Base-by-base conservation (phyloP, 92 coral and sea anemone genomes). In the Epizoanthus fatuus region DNA sequence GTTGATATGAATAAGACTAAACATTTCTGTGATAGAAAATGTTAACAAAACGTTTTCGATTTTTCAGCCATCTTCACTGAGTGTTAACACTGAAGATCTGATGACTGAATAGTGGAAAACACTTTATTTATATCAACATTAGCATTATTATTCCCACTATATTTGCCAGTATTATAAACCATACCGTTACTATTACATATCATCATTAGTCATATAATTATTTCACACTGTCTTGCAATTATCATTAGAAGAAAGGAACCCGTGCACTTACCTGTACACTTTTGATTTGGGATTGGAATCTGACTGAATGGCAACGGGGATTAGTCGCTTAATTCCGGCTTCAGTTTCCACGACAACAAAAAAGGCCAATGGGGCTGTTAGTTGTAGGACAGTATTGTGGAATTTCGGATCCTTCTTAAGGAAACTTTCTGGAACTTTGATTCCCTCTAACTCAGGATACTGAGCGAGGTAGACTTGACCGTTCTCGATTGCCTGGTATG, bases 351-450 rank as follows among this genome's bases (percentile, higher is more conserved):
- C 85, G 68, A 91, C 86, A 0, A 90, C 88, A 49, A 97, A 95
- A 78, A 97, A 87, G 54, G 99, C 95, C 38, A 97, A 86, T 0
- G 99, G 99, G 0, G 99, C 96, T 37, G 97, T 97, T 89, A 97
- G 89, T 77, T 93, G 98, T 32, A 95, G 22, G 2, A 95, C 98
- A n/a, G 93, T 93, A 55, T 90, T 96, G 80, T 91, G 88, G 74
- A 93, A 88, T 75, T 93, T 91, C n/a, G 64, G 74, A 57, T 93
- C 96, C 51, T 86, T 90, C 32, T 89, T 81, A 2, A 91, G 73
- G 29, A 81, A 86, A 4, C 84, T 87, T 58, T 93, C 69, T 9
- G 96, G 92, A 72, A 87, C 79, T 39, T 94, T 87, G 22, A 97
- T 93, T 37, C 92, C 94, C 15, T 95, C 93, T 3, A 97, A 84